Percentiles rank a stretch among this genome's conserved stretches.
These are phyloP conservation scores for Tympanoctomys barrerae DNA, from an alignment of 2,797 vertebrate species.

Conservation along the genomic window DNA sequence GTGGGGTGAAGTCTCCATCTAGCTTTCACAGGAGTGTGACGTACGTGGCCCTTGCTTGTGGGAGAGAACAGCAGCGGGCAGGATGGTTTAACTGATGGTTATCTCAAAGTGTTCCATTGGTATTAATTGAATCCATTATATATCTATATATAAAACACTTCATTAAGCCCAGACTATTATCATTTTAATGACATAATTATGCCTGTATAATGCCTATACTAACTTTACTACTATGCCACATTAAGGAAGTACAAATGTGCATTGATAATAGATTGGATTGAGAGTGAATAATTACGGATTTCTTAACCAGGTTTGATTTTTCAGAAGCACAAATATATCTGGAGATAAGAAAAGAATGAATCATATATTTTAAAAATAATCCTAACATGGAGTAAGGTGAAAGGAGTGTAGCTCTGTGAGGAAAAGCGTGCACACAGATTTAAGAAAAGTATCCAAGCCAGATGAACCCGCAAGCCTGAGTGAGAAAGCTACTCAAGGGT, in stretches of 20 bases:
- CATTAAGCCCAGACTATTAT: conserved; percentile 76
- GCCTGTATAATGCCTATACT: conserved; percentile 41
- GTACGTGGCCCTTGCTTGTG: neutral
- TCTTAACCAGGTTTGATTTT: conserved; percentile 59
- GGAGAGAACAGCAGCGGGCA: conserved; percentile 14
- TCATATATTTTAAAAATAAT: conserved; percentile 39
- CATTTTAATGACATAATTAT: conserved; percentile 80
- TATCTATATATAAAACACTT: conserved; percentile 75
- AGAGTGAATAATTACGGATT: conserved; percentile 66
- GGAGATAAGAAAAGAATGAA: conserved; percentile 27
- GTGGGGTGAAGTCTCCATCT: neutral
- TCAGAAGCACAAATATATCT: conserved; percentile 45
- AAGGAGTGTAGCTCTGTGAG: conserved; percentile 1
- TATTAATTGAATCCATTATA: conserved; percentile 75
- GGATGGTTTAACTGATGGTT: conserved; percentile 45
- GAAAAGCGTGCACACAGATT: neutral
- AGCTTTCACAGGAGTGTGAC: neutral
- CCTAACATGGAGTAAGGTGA: conserved; percentile 21
- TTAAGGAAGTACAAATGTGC: conserved; percentile 66
- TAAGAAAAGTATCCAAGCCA: conserved; percentile 3
- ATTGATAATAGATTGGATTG: conserved; percentile 62
- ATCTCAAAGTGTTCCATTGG: conserved; percentile 40
- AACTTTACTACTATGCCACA: conserved; percentile 50
- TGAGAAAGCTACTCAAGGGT: neutral
- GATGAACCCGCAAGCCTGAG: neutral